Conservation (phyloP, 2,888 invertebrate species). For the Phortica magna region DNA sequence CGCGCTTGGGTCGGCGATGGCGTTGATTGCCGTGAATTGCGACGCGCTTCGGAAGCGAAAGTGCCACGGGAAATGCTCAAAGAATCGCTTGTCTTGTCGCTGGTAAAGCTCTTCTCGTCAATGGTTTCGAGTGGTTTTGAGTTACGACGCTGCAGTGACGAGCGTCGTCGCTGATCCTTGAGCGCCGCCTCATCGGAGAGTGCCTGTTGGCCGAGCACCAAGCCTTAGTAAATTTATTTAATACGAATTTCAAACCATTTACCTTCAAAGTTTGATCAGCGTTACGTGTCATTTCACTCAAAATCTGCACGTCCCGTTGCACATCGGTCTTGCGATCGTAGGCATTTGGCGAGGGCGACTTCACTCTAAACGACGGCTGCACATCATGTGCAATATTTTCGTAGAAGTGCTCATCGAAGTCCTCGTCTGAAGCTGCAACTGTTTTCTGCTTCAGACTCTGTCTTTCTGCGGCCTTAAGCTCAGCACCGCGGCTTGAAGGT, state of each 20-base stretch:
- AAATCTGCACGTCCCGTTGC: constrained; percentile 77
- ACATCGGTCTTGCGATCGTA: constrained; percentile 75
- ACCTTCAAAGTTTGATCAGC: constrained; percentile 81
- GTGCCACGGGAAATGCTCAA: constrained; percentile 66
- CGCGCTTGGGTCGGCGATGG: constrained; percentile 67
- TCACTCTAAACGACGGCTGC: constrained; percentile 68
- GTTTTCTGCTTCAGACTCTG: constrained; percentile 45
- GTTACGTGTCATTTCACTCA: constrained; percentile 81
- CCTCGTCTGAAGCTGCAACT: constrained; percentile 35
- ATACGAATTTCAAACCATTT: not conserved
- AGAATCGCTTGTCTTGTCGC: constrained; percentile 52
- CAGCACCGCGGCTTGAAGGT: constrained; percentile 43
- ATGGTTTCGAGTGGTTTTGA: constrained; percentile 77
- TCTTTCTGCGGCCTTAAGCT: constrained; percentile 29
- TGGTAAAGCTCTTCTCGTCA: constrained; percentile 69
- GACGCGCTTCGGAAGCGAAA: constrained; percentile 69
- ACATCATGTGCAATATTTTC: constrained; percentile 75
- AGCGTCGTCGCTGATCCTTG: constrained; percentile 75
- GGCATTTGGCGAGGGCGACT: constrained; percentile 52
- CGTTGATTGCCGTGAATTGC: constrained; percentile 62
- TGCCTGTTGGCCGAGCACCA: constrained; percentile 72
- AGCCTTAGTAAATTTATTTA: not conserved
- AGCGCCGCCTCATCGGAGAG: constrained; percentile 79
- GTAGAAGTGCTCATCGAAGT: constrained; percentile 69
- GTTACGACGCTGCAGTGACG: constrained; percentile 70